Percentiles rank a stretch among this genome's conserved stretches.
Evolutionary conservation across 2,888 invertebrate species (phyloP).

Genomic region (Sarcophaga variegata): DNA sequence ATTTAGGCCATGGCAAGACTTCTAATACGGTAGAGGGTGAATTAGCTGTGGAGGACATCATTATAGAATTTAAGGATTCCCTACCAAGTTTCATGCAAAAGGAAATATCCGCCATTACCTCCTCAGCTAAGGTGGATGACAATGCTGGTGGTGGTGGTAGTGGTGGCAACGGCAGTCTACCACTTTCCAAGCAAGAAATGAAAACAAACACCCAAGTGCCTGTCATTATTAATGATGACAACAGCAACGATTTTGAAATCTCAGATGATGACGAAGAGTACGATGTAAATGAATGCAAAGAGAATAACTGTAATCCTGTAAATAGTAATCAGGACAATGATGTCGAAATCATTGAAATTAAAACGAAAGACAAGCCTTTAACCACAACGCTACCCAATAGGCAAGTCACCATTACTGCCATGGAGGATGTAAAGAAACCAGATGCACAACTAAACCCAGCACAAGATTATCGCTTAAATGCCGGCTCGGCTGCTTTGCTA

Average conservation of each 20-base stretch:
- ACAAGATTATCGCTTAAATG: constrained; percentile 60
- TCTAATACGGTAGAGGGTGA: constrained; percentile 70
- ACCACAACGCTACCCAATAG: background rate
- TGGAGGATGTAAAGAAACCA: constrained; percentile 32
- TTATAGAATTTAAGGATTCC: constrained; percentile 78
- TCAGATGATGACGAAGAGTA: constrained; percentile 64
- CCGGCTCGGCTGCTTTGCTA: constrained; percentile 71
- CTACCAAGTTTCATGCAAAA: constrained; percentile 80
- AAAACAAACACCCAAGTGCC: constrained; percentile 36
- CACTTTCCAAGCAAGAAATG: constrained; percentile 1
- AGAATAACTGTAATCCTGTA: constrained; percentile 61
- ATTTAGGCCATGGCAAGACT: constrained; percentile 73
- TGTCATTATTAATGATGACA: constrained; percentile 70
- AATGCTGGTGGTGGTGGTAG: background rate
- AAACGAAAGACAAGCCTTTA: constrained; percentile 35
- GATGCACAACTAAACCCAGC: background rate
- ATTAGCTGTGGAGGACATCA: constrained; percentile 79
- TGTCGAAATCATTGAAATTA: constrained; percentile 53
- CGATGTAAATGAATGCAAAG: constrained; percentile 57
- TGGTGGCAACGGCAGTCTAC: background rate
- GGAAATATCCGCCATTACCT: constrained; percentile 76
- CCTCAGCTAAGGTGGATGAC: constrained; percentile 67
- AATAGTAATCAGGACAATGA: constrained; percentile 30
- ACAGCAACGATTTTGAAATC: constrained; percentile 72
- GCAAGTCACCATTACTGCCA: background rate